Conservation (phyloP, 2,888 invertebrate species). For the Trachelus tabidus region DNA sequence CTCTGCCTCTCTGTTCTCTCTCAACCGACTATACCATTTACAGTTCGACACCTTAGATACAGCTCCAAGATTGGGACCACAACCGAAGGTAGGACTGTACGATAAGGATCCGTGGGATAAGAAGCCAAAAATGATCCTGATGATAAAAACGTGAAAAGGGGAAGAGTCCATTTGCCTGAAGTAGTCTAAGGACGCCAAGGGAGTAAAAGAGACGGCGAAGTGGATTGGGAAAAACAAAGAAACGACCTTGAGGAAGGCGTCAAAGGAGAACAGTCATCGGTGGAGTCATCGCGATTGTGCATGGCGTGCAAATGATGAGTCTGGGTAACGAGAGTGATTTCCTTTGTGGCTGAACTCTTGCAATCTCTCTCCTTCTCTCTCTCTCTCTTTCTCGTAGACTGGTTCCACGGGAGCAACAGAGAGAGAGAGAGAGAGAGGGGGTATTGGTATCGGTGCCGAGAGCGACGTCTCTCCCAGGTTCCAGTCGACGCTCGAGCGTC, state of each 20-base stretch:
- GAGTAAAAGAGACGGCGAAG: not conserved
- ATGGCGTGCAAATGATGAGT: not conserved
- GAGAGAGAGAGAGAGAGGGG: not conserved
- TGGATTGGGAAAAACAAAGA: not conserved
- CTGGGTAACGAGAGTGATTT: not conserved
- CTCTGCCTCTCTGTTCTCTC: not conserved
- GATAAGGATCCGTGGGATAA: not conserved
- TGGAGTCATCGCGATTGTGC: not conserved
- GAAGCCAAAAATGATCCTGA: not conserved
- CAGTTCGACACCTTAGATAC: not conserved
- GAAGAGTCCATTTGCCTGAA: not conserved
- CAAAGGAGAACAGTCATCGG: constrained; percentile 1
- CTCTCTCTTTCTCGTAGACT: not conserved
- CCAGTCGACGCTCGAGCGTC: not conserved
- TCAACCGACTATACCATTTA: not conserved
- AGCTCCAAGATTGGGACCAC: not conserved
- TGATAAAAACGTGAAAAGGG: not conserved
- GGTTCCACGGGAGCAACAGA: not conserved
- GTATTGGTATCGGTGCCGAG: not conserved
- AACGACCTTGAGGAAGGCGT: not conserved
- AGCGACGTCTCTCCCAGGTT: not conserved
- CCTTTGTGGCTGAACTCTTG: not conserved
- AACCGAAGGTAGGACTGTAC: not conserved
- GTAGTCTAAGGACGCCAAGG: not conserved
- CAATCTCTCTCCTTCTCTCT: not conserved